A percentile compares a stretch with the other conserved stretches of the same genome.
Evolutionary conservation across 2,113 vertebrate species (phyloP).

Genomic region (Panurus biarmicus): DNA sequence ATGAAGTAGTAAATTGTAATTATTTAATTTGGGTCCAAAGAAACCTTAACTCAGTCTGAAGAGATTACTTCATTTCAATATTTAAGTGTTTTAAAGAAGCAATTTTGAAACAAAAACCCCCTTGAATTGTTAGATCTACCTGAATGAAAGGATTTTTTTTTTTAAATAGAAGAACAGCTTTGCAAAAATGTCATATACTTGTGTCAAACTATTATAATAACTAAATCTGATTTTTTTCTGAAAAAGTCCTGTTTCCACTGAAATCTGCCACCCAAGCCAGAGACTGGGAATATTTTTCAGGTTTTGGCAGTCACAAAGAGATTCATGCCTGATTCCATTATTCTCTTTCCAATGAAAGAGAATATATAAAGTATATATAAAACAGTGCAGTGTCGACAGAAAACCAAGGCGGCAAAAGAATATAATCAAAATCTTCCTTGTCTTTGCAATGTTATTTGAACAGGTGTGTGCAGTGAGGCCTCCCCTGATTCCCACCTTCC

Average conservation of each 20-base stretch:
- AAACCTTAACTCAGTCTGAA: not conserved
- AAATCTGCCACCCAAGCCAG: not conserved
- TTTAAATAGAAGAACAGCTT: not conserved
- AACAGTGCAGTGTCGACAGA: not conserved
- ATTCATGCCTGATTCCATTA: not conserved
- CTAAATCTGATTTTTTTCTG: not conserved
- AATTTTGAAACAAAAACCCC: not conserved
- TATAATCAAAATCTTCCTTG: not conserved
- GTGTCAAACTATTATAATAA: not conserved
- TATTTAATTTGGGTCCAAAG: not conserved
- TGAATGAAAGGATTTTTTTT: not conserved
- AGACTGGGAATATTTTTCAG: not conserved
- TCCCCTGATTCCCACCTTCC: not conserved
- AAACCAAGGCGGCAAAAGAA: not conserved
- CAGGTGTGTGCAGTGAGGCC: not conserved
- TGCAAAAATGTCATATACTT: not conserved
- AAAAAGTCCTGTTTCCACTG: not conserved
- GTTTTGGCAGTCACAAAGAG: not conserved
- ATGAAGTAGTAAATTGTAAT: not conserved
- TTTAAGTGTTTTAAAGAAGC: not conserved
- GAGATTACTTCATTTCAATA: not conserved
- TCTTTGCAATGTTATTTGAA: not conserved
- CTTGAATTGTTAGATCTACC: not conserved
- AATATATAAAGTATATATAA: no score
- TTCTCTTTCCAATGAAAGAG: not conserved